Evolutionary conservation across 2,888 invertebrate genomes (phyloP).

Genomic region (Brachyptera risi): DNA sequence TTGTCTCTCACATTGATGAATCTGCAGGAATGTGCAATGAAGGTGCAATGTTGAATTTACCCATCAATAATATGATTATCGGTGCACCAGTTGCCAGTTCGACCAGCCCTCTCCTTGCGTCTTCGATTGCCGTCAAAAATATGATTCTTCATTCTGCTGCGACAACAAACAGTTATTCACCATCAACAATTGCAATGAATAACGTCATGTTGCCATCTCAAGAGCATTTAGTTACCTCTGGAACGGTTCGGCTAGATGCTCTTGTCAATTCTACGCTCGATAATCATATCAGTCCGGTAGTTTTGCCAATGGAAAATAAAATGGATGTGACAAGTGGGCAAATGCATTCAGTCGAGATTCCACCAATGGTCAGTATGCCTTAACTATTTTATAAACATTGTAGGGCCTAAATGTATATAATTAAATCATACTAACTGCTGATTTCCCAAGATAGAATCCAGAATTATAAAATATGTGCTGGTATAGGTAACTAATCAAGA

Average conservation of each 20-base stretch:
- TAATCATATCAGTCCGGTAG: constrained; percentile 44
- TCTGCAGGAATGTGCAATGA: not conserved
- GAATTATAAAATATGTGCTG: too few relatives aligned
- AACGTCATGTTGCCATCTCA: too few relatives aligned
- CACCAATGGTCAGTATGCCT: too few relatives aligned
- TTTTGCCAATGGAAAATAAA: too few relatives aligned
- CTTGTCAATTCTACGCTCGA: constrained; percentile 56
- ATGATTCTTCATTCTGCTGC: not conserved
- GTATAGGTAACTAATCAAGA: constrained; percentile 45
- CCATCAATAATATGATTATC: too few relatives aligned
- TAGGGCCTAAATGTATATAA: too few relatives aligned
- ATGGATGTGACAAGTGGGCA: too few relatives aligned
- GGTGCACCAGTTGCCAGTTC: not conserved
- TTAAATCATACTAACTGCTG: too few relatives aligned
- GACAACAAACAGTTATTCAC: not conserved
- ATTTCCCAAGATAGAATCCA: too few relatives aligned
- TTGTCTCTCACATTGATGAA: not conserved
- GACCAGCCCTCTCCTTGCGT: not conserved
- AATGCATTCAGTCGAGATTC: too few relatives aligned
- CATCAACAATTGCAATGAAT: not conserved
- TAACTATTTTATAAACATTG: too few relatives aligned
- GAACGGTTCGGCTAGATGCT: constrained; percentile 53
- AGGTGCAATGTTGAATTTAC: too few relatives aligned
- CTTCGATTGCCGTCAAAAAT: not conserved
- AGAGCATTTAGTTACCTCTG: constrained; percentile 34